Conservation (phyloP, 37 sponge, comb jelly and placozoan species). For the Oscarella lobularis region DNA sequence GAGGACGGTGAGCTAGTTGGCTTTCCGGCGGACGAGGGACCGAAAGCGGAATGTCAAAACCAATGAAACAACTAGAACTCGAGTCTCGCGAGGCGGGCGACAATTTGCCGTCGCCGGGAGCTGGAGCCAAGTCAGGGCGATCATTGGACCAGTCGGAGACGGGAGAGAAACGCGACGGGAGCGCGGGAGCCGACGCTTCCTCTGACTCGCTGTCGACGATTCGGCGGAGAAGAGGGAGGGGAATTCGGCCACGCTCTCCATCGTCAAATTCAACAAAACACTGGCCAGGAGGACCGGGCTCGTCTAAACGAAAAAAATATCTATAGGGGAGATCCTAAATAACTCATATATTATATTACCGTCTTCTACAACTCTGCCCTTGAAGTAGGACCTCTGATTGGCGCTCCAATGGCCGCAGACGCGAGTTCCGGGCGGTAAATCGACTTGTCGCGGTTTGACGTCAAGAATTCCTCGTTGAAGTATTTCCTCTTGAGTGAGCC, state of each 20-base stretch:
- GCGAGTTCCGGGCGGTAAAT: neutral
- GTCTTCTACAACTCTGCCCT: neutral
- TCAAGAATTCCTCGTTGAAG: neutral
- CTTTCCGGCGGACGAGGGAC: too few species aligned
- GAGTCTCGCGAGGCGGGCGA: neutral
- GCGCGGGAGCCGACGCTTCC: neutral
- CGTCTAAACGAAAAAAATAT: neutral
- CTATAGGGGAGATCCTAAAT: too few species aligned
- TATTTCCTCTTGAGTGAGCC: neutral
- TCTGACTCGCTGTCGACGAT: neutral
- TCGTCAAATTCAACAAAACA: neutral
- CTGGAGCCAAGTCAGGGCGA: neutral
- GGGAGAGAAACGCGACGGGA: neutral
- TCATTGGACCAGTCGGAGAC: neutral
- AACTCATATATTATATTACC: too few species aligned
- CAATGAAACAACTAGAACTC: neutral
- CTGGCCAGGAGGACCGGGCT: neutral
- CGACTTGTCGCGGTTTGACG: neutral
- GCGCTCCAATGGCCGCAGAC: neutral
- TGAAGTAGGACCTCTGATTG: neutral
- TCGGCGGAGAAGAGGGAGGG: neutral
- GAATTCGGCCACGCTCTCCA: neutral
- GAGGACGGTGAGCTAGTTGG: too few species aligned
- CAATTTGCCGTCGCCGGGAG: neutral
- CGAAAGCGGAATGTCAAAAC: neutral